These are phyloP conservation scores for Drosophila nannoptera DNA, from an alignment of 1,140 invertebrate species.

Conservation along the genomic window DNA sequence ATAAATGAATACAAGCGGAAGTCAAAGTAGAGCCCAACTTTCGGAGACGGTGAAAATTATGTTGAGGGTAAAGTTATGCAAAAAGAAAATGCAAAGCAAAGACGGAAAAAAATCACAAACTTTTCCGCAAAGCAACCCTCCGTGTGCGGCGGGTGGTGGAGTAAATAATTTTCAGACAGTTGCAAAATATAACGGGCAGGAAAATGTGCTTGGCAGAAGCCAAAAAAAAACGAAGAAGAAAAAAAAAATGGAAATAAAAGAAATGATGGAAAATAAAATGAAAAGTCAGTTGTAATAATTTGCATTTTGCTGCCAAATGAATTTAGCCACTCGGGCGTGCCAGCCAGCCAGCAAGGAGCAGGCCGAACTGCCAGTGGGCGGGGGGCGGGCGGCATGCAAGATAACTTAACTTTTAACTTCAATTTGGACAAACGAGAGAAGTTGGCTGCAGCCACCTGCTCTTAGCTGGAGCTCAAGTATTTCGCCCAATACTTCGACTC, in stretches of 20 bases:
- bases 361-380: conserved; percentile 17
- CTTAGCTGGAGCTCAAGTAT: conserved; percentile 56
- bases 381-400: conserved; percentile 18
- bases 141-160: not conserved
- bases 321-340: conserved; percentile 67
- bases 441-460: conserved; percentile 63
- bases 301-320: conserved; percentile 75
- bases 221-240: conserved; percentile 5
- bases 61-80: conserved; percentile 52
- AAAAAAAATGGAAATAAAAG: conserved; percentile 33
- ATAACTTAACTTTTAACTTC: conserved; percentile 69
- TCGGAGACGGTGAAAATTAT: conserved; percentile 32
- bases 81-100: conserved; percentile 43
- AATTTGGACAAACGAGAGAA: conserved; percentile 60
- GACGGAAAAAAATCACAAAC: conserved; percentile 14
- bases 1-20: conserved; percentile 68
- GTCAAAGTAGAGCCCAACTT: conserved; percentile 38
- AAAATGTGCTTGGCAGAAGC: not conserved
- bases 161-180: conserved; percentile 66
- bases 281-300: conserved; percentile 76
- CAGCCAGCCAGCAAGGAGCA: conserved; percentile 3
- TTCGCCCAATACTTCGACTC: conserved; percentile 26
- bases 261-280: conserved; percentile 50
- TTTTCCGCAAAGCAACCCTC: conserved; percentile 4
- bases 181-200: conserved; percentile 14